These are phyloP conservation scores for Brachionus rotundiformis DNA, from an alignment of 1,140 invertebrate genomes.

Conservation along the genomic window DNA sequence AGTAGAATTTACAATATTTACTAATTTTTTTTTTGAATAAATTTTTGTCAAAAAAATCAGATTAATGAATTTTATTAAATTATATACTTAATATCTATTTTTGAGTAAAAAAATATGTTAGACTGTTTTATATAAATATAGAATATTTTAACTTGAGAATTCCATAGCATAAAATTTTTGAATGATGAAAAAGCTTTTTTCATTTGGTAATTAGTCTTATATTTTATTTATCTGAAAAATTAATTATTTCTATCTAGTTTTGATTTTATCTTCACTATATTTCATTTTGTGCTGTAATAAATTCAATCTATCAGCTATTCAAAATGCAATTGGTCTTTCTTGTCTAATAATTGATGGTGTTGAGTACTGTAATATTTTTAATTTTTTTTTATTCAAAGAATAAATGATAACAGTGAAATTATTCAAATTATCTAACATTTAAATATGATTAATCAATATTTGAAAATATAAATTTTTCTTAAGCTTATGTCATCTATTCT, in stretches of 20 bases:
- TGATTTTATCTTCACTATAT: background rate
- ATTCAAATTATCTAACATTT: too few species aligned
- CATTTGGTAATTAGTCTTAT: background rate
- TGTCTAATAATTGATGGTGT: background rate
- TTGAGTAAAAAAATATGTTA: background rate
- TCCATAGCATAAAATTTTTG: too few species aligned
- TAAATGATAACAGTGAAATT: background rate
- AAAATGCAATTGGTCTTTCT: background rate
- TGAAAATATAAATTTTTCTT: too few species aligned
- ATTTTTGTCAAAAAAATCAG: slow-evolving; percentile 29
- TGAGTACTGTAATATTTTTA: background rate
- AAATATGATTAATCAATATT: too few species aligned
- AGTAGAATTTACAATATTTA: background rate
- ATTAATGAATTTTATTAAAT: background rate
- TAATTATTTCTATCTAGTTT: background rate
- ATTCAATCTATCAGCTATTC: background rate
- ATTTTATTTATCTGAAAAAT: too few species aligned
- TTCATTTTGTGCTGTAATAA: background rate
- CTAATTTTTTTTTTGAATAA: background rate
- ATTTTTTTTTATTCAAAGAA: background rate
- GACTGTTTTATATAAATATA: background rate
- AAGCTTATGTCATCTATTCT: too few species aligned
- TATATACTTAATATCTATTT: background rate
- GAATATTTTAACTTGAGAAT: too few species aligned
- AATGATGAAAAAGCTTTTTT: background rate